Conservation (phyloP, 2,113 vertebrate genomes). For the Sylvia atricapilla region DNA sequence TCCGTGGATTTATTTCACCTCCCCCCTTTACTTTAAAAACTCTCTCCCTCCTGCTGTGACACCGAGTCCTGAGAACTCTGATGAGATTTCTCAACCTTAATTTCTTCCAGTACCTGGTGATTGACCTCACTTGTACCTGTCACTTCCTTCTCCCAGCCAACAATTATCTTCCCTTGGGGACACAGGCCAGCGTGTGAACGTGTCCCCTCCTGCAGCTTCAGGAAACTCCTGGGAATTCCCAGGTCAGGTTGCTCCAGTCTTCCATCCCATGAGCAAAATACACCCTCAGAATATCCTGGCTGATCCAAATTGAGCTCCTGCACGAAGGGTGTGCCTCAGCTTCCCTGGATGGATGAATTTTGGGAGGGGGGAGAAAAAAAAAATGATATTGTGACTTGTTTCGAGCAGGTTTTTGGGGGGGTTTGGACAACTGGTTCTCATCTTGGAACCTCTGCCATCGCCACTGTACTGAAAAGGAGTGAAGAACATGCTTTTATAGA, state of each 20-base stretch:
- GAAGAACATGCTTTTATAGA: background rate
- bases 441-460: background rate
- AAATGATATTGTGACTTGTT: background rate
- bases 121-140: background rate
- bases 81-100: background rate
- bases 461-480: background rate
- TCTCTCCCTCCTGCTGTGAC: background rate
- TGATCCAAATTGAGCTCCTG: background rate
- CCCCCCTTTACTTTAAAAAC: background rate
- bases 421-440: background rate
- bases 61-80: background rate
- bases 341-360: background rate
- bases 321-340: fast-evolving
- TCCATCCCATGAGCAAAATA: background rate
- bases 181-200: background rate
- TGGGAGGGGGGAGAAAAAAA: background rate
- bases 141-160: background rate
- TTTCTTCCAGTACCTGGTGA: background rate
- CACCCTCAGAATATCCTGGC: background rate
- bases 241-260: background rate
- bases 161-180: background rate
- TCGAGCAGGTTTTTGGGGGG: background rate
- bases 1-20: background rate
- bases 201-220: background rate
- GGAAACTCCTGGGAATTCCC: background rate